These are phyloP conservation scores for Rousettus madagascariensis DNA, from an alignment of 2,797 vertebrate species.

Conservation along the genomic window DNA sequence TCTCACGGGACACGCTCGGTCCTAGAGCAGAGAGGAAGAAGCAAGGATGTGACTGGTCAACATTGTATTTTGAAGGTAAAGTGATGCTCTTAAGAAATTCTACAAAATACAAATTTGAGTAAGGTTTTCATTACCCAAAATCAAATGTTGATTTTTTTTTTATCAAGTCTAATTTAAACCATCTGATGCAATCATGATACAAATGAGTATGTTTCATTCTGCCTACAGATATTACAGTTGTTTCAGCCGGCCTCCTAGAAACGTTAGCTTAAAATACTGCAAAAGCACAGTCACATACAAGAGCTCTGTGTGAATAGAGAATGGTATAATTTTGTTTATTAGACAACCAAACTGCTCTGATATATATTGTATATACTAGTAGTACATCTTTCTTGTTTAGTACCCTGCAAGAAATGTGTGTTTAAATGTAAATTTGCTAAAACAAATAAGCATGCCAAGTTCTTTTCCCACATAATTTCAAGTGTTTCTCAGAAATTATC, in stretches of 20 bases:
- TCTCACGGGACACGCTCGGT: not conserved
- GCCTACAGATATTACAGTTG: constrained; percentile 64
- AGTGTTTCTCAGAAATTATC: constrained; percentile 77
- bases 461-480: constrained; percentile 70
- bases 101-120: constrained; percentile 66
- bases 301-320: constrained; percentile 29
- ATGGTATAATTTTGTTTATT: constrained; percentile 47
- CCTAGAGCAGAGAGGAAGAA: not conserved
- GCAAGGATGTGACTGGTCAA: constrained; percentile 48
- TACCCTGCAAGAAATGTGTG: constrained; percentile 35
- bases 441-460: constrained; percentile 67
- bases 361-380: constrained; percentile 1
- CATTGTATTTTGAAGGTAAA: constrained; percentile 68
- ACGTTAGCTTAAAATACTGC: constrained; percentile 54
- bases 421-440: constrained; percentile 75
- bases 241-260: constrained; percentile 74
- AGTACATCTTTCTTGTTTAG: not conserved
- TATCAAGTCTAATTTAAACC: constrained; percentile 77
- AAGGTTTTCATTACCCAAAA: constrained; percentile 80
- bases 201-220: constrained; percentile 69
- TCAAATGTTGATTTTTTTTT: constrained; percentile 75
- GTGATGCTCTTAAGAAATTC: constrained; percentile 74
- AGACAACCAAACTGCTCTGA: constrained; percentile 17
- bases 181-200: constrained; percentile 72
- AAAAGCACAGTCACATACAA: constrained; percentile 62